A percentile compares a stretch with the other conserved stretches of the same genome.
phyloP scores from a whole-genome alignment of 2,888 invertebrate species.

The Antitype chi region DNA sequence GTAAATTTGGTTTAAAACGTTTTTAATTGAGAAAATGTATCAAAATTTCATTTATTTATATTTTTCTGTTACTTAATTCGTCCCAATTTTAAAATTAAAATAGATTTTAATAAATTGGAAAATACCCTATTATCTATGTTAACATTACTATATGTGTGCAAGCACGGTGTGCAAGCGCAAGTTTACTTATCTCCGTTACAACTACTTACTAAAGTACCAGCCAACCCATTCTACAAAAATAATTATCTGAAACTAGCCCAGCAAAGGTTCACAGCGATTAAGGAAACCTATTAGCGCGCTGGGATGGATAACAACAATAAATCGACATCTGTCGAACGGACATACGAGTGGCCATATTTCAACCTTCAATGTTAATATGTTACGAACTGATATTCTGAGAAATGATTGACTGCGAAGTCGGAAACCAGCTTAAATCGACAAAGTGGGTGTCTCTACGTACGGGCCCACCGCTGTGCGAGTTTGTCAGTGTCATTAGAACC shows the following conservation, averaged over 20 bases:
- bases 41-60: too few relatives aligned
- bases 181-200: not conserved
- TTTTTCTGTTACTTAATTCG: too few relatives aligned
- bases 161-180: not conserved
- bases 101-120: too few relatives aligned
- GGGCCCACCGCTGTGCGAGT: slow-evolving; percentile 75
- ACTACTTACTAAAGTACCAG: slow-evolving; percentile 2
- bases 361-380: slow-evolving; percentile 70
- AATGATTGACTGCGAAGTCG: slow-evolving; percentile 72
- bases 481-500: slow-evolving; percentile 79
- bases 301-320: slow-evolving; percentile 66
- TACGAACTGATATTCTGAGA: slow-evolving; percentile 72
- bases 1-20: too few relatives aligned
- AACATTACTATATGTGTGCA: too few relatives aligned
- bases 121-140: too few relatives aligned
- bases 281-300: slow-evolving; percentile 62
- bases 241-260: slow-evolving; percentile 41
- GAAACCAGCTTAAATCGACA: slow-evolving; percentile 63
- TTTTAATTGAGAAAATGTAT: too few relatives aligned
- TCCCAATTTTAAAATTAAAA: too few relatives aligned
- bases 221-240: slow-evolving; percentile 32
- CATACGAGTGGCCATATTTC: slow-evolving; percentile 73
- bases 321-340: slow-evolving; percentile 71
- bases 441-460: slow-evolving; percentile 64
- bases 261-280: slow-evolving; percentile 58